Evolutionary conservation across 2,113 vertebrate genomes (phyloP).

Genomic region (Ctenomys sociabilis): DNA sequence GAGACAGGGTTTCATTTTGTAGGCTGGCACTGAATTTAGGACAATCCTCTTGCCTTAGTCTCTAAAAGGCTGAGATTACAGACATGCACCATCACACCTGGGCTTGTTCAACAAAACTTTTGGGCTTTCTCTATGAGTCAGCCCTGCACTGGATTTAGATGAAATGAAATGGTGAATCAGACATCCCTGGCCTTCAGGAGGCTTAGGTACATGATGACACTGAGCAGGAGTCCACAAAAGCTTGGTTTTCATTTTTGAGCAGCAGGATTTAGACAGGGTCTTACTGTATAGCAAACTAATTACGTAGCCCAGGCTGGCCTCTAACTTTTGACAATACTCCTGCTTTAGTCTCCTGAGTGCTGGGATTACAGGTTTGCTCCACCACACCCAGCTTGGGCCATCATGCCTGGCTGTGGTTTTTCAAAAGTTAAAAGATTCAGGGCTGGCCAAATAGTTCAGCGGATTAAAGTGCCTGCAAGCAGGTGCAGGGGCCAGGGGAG

Average conservation of each 20-base stretch:
- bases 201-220: not conserved
- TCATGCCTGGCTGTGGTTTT: not conserved
- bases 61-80: not conserved
- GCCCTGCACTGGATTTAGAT: too few species aligned
- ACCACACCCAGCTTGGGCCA: too few species aligned
- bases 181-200: not conserved
- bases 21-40: not conserved
- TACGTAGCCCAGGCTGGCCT: too few species aligned
- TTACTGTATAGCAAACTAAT: too few species aligned
- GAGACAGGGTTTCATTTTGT: not conserved
- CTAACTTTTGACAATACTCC: too few species aligned
- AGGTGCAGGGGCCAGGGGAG: too few species aligned
- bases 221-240: not conserved
- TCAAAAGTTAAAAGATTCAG: not conserved
- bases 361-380: too few species aligned
- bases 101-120: not conserved
- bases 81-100: not conserved
- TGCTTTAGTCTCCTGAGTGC: too few species aligned
- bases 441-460: too few species aligned
- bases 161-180: not conserved
- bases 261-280: too few species aligned
- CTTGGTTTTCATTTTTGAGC: too few species aligned
- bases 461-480: too few species aligned
- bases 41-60: not conserved
- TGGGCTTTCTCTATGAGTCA: not conserved